A percentile compares a stretch with the other conserved stretches of the same genome.
phyloP scores from a whole-genome alignment of 1,140 invertebrate genomes.

The Acromyrmex echinatior region DNA sequence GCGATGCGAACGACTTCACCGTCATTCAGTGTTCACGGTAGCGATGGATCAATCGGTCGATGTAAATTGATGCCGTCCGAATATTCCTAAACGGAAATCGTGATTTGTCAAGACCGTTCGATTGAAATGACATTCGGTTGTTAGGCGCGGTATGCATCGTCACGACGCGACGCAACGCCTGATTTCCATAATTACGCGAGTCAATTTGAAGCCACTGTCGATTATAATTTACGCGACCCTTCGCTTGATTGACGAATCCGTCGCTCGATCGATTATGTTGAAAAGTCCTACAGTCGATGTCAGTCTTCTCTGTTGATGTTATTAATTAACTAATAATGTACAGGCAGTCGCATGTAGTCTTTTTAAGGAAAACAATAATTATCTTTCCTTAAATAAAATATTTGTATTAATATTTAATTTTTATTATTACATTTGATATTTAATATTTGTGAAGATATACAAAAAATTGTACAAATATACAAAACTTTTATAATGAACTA shows the following conservation, averaged over 20 bases:
- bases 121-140: constrained; percentile 48
- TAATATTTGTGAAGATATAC: not conserved
- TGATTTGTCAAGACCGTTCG: constrained; percentile 50
- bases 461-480: too few species aligned
- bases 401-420: not conserved
- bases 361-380: not conserved
- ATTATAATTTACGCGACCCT: constrained; percentile 53
- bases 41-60: constrained; percentile 7
- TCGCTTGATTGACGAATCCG: constrained; percentile 44
- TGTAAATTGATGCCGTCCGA: constrained; percentile 33
- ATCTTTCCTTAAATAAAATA: not conserved
- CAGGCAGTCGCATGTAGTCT: not conserved
- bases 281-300: constrained; percentile 45
- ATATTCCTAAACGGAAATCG: constrained; percentile 25
- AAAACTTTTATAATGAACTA: not conserved
- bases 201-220: constrained; percentile 56
- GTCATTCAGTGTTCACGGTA: constrained; percentile 37
- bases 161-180: constrained; percentile 1
- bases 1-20: constrained; percentile 4
- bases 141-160: constrained; percentile 34
- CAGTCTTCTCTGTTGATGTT: not conserved
- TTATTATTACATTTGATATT: not conserved
- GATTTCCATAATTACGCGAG: constrained; percentile 57
- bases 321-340: constrained; percentile 17
- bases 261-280: constrained; percentile 13